Percentiles rank a stretch among this genome's conserved stretches.
These are phyloP conservation scores for Mamestra brassicae DNA, from an alignment of 2,888 invertebrate species.

Conservation along the genomic window DNA sequence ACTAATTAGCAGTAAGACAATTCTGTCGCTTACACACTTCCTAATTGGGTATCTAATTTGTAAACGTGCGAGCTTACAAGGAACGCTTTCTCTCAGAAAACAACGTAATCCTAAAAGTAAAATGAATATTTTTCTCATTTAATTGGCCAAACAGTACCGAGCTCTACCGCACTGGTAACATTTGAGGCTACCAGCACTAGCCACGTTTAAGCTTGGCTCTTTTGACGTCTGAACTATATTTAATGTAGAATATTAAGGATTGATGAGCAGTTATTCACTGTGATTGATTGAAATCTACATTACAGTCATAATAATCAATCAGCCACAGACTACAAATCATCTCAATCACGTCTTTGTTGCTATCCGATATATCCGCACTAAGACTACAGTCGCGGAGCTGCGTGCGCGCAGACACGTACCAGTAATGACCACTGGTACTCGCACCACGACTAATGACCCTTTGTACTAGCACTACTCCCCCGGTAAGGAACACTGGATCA, in stretches of 20 bases:
- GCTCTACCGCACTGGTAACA: too few species aligned
- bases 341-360: constrained; percentile 3
- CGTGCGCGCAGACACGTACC: constrained; percentile 31
- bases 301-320: not conserved
- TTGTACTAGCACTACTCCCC: constrained; percentile 24
- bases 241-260: not conserved
- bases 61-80: constrained; percentile 1
- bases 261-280: not conserved
- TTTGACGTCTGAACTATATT: not conserved
- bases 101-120: not conserved
- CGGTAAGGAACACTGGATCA: constrained; percentile 26
- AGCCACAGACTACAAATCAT: not conserved
- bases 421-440: constrained; percentile 18
- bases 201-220: not conserved
- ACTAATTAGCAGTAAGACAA: not conserved
- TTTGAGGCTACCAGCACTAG: too few species aligned
- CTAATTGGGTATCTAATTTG: constrained; percentile 14
- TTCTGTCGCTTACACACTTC: not conserved
- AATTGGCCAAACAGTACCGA: not conserved
- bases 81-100: not conserved
- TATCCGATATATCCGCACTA: constrained; percentile 8
- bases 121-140: not conserved
- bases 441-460: constrained; percentile 47
- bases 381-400: constrained; percentile 20
- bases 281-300: not conserved